Evolutionary conservation across 64 coral and sea anemone genomes (phyloP).

Genomic region (Dendrophyllia cribrosa): DNA sequence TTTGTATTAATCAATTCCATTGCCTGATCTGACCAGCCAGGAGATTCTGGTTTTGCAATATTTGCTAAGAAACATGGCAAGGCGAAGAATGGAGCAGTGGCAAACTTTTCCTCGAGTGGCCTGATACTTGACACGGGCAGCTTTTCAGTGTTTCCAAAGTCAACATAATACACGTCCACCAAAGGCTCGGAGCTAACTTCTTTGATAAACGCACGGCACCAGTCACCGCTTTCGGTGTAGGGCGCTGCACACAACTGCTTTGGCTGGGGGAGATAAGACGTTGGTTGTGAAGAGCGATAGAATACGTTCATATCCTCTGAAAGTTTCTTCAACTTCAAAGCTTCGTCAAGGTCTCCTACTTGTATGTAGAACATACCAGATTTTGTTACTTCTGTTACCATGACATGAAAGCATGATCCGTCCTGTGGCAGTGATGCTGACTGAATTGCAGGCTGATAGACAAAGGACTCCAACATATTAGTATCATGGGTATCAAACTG

Average conservation of each 20-base stretch:
- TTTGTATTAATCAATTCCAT: constrained; percentile 27
- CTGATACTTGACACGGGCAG: constrained; percentile 17
- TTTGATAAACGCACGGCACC: constrained; percentile 54
- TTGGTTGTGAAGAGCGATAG: background rate
- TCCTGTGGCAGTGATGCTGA: constrained; percentile 22
- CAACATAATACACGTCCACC: constrained; percentile 50
- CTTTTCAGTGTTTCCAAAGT: constrained; percentile 67
- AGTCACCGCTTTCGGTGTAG: constrained; percentile 41
- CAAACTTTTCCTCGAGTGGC: constrained; percentile 30
- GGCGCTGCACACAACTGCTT: constrained; percentile 47
- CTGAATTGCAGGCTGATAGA: constrained; percentile 27
- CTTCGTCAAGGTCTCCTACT: constrained; percentile 13
- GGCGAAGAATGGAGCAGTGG: constrained; percentile 42
- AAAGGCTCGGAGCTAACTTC: background rate
- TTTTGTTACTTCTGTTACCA: constrained; percentile 44
- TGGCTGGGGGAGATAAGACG: background rate
- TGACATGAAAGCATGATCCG: constrained; percentile 23
- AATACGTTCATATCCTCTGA: constrained; percentile 39
- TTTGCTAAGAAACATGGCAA: constrained; percentile 46
- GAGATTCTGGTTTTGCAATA: constrained; percentile 1
- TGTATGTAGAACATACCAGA: constrained; percentile 52
- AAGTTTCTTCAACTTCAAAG: constrained; percentile 7
- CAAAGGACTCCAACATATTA: background rate
- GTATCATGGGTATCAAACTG: background rate
- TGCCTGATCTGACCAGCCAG: constrained; percentile 42